A percentile compares a stretch with the other conserved stretches of the same genome.
Conservation (phyloP, 2,888 invertebrate species). For the Actias luna region DNA sequence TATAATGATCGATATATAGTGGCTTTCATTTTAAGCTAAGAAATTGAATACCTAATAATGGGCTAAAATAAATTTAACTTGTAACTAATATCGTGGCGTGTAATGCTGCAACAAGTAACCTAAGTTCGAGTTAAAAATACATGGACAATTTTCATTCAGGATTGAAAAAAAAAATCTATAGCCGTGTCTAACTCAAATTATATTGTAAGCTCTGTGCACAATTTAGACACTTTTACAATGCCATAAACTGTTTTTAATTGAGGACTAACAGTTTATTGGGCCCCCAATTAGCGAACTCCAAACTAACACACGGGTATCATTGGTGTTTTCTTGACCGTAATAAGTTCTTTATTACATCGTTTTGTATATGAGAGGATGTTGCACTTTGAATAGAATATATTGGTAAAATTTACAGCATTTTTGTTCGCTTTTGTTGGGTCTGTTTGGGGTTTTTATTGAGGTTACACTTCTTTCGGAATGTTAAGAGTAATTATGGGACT, state of each 20-base stretch:
- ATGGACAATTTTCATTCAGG: too few relatives aligned
- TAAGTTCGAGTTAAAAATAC: too few relatives aligned
- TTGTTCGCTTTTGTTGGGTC: not conserved
- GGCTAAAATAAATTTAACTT: too few relatives aligned
- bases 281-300: conserved; percentile 19
- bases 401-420: conserved; percentile 24
- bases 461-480: too few relatives aligned
- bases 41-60: too few relatives aligned
- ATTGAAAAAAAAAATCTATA: not conserved
- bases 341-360: conserved; percentile 12
- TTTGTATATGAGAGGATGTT: conserved; percentile 8
- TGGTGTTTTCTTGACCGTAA: conserved; percentile 14
- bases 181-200: conserved; percentile 13
- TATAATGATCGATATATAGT: too few relatives aligned
- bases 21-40: too few relatives aligned
- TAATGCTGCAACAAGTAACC: too few relatives aligned
- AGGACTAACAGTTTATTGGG: conserved; percentile 37
- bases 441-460: not conserved
- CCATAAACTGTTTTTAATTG: conserved; percentile 78
- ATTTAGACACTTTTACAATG: conserved; percentile 70
- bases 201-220: conserved; percentile 43
- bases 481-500: too few relatives aligned
- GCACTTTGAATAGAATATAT: not conserved
- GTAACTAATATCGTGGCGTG: too few relatives aligned
- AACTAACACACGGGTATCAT: conserved; percentile 14